These are phyloP conservation scores for Pelecanus crispus DNA, from an alignment of 2,113 vertebrate species.

Conservation along the genomic window DNA sequence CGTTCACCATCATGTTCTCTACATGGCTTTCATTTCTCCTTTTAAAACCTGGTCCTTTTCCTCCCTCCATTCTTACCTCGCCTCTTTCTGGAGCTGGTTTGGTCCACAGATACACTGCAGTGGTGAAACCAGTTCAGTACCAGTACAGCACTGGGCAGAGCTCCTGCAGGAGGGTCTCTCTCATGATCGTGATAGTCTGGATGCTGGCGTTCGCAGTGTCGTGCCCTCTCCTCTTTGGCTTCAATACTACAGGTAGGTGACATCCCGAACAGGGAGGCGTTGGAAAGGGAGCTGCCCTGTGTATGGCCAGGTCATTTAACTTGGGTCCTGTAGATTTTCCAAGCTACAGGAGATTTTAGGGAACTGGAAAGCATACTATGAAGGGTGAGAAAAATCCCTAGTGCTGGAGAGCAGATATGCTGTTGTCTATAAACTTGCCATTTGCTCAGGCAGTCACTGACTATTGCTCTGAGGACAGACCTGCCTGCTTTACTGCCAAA, in stretches of 20 bases:
- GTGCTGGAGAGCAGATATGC: not conserved
- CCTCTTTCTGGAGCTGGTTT: conserved; percentile 1
- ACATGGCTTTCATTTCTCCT: not conserved
- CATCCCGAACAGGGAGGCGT: not conserved
- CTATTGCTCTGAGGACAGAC: not conserved
- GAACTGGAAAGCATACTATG: not conserved
- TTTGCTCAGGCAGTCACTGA: not conserved
- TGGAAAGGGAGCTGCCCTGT: not conserved
- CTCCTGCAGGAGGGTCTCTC: conserved; percentile 86
- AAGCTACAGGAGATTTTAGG: not conserved
- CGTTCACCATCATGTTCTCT: not conserved
- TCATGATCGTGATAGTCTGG: conserved; percentile 90
- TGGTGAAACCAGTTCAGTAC: conserved; percentile 92
- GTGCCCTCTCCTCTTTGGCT: conserved; percentile 90
- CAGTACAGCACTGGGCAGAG: conserved; percentile 87
- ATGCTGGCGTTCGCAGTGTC: conserved; percentile 89
- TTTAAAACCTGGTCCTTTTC: not conserved
- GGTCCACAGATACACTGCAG: conserved; percentile 85
- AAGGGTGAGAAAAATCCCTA: not conserved
- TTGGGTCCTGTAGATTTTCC: not conserved
- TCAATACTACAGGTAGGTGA: conserved; percentile 91
- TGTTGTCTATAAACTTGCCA: not conserved
- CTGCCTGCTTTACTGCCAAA: not conserved
- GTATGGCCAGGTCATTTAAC: not conserved
- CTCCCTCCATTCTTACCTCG: not conserved